These are phyloP conservation scores for Thalassoma bifasciatum DNA, from an alignment of 2,113 vertebrate species.

Conservation along the genomic window DNA sequence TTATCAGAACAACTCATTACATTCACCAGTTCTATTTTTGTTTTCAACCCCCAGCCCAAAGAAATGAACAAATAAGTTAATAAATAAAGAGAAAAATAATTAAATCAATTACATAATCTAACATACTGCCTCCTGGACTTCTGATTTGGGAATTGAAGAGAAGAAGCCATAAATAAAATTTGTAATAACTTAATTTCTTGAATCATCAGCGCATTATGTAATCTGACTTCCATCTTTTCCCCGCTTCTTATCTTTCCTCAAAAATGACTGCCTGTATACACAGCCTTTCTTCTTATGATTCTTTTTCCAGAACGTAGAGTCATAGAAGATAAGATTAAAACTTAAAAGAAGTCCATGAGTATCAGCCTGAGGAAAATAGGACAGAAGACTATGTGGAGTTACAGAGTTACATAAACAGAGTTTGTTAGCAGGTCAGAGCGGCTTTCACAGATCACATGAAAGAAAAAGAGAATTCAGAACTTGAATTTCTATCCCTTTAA, in stretches of 20 bases:
- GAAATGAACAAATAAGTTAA: too few relatives aligned
- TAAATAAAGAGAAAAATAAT: too few relatives aligned
- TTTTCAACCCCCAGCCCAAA: too few relatives aligned
- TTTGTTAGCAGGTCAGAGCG: neutral
- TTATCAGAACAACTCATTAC: too few relatives aligned
- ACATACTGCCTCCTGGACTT: too few relatives aligned
- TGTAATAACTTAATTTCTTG: neutral
- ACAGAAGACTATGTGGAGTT: neutral
- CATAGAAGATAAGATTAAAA: constrained; percentile 9
- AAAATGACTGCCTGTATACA: neutral
- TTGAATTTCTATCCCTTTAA: neutral
- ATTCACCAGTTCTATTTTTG: too few relatives aligned
- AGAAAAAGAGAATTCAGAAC: neutral
- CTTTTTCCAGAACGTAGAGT: neutral
- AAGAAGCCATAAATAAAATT: neutral
- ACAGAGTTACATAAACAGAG: neutral
- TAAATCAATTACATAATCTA: too few relatives aligned
- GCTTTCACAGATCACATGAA: neutral
- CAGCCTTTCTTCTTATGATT: neutral
- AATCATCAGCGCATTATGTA: neutral
- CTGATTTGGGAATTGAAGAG: neutral
- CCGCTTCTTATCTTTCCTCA: constrained; percentile 1
- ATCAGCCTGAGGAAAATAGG: neutral
- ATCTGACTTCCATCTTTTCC: constrained; percentile 1
- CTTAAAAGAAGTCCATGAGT: neutral